Evolutionary conservation across 2,797 vertebrate genomes (phyloP).

Genomic region (Triplophysa yarkandensis): DNA sequence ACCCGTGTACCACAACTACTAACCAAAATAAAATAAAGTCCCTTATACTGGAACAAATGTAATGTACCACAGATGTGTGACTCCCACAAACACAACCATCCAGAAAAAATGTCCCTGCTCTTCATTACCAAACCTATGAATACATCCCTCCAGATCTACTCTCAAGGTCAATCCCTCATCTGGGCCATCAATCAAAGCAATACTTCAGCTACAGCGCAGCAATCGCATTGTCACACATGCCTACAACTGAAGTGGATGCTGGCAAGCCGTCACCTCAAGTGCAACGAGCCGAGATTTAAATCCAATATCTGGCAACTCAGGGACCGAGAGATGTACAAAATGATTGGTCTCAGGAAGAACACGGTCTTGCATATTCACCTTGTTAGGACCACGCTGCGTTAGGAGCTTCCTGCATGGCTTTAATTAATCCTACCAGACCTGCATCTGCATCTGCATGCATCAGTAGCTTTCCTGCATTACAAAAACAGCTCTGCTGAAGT

Average conservation of each 20-base stretch:
- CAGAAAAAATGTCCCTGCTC: conserved; percentile 35
- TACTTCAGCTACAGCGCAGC: conserved; percentile 27
- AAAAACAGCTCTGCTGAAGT: conserved; percentile 43
- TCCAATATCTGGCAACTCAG: conserved; percentile 6
- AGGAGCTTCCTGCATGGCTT: conserved; percentile 42
- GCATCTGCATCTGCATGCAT: conserved; percentile 51
- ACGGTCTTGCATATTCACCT: conserved; percentile 8
- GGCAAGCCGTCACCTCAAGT: conserved; percentile 9
- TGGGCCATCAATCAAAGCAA: conserved; percentile 55
- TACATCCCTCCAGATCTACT: conserved; percentile 34
- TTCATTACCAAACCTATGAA: conserved; percentile 54
- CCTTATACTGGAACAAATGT: conserved; percentile 19
- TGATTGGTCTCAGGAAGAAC: background rate
- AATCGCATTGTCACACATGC: conserved; percentile 14
- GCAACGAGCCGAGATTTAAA: conserved; percentile 20
- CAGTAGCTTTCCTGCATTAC: conserved; percentile 28
- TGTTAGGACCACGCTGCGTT: conserved; percentile 12
- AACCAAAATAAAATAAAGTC: conserved; percentile 52
- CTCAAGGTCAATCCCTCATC: conserved; percentile 57
- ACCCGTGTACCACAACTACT: background rate
- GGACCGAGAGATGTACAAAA: background rate
- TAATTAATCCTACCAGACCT: conserved; percentile 58
- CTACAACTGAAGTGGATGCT: conserved; percentile 20
- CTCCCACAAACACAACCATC: conserved; percentile 33
- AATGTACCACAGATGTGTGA: conserved; percentile 19